phyloP scores from a whole-genome alignment of 2,113 vertebrate genomes.

The Vidua chalybeata region DNA sequence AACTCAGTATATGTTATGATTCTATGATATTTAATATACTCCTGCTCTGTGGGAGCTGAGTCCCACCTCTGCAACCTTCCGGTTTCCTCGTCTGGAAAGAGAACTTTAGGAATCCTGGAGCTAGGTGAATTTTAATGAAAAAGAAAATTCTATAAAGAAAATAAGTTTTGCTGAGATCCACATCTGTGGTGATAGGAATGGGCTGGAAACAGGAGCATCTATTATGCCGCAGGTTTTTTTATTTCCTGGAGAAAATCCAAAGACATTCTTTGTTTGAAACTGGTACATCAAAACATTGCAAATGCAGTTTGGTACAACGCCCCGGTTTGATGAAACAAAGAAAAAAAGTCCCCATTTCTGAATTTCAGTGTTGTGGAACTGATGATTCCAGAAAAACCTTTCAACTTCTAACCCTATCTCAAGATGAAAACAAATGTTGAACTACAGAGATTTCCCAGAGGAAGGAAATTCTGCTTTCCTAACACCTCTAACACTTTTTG shows the following conservation, averaged over 20 bases:
- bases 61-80: neutral
- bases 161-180: neutral
- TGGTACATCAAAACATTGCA: slow-evolving; percentile 41
- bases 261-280: slow-evolving; percentile 40
- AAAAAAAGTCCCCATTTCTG: neutral
- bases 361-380: slow-evolving; percentile 21
- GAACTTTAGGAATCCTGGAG: neutral
- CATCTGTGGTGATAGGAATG: neutral
- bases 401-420: slow-evolving; percentile 66
- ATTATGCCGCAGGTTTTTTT: neutral
- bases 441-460: slow-evolving; percentile 63
- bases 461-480: slow-evolving; percentile 54
- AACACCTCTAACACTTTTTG: slow-evolving; percentile 64
- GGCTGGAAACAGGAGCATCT: neutral
- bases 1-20: neutral
- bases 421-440: slow-evolving; percentile 70
- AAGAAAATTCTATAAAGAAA: neutral
- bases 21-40: neutral
- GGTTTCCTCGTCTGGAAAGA: neutral
- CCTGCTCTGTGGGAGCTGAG: fast-evolving
- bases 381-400: slow-evolving; percentile 58
- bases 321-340: neutral
- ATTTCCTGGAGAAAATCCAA: slow-evolving; percentile 24
- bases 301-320: neutral
- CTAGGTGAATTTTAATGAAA: neutral